phyloP scores from a whole-genome alignment of 1,140 invertebrate species.

The Portunus trituberculatus region DNA sequence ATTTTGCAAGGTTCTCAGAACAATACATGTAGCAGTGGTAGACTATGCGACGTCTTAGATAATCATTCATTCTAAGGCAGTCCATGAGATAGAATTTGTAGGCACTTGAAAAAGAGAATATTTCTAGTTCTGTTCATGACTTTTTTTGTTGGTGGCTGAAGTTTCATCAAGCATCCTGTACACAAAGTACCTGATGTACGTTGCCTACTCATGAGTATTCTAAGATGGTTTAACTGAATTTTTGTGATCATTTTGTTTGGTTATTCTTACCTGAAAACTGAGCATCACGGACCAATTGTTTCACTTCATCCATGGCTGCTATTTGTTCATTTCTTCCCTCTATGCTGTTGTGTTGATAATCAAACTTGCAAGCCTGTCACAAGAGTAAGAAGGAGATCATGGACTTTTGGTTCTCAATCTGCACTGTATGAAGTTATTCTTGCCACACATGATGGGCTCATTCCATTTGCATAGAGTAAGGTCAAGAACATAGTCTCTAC shows the following conservation, averaged over 20 bases:
- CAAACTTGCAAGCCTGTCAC: slow-evolving; percentile 75
- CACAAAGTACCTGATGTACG: neutral
- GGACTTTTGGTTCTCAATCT: neutral
- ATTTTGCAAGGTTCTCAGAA: slow-evolving; percentile 77
- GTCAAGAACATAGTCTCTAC: too few species aligned
- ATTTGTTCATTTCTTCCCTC: slow-evolving; percentile 85
- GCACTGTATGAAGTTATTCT: neutral
- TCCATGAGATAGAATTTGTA: neutral
- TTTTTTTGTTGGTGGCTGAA: too few species aligned
- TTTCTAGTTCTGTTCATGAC: neutral
- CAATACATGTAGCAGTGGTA: neutral
- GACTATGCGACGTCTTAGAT: neutral
- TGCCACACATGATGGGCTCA: too few species aligned
- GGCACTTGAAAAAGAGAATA: neutral
- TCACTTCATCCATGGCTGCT: slow-evolving; percentile 87
- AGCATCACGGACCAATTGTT: slow-evolving; percentile 82
- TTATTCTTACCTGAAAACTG: slow-evolving; percentile 82
- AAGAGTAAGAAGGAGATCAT: neutral
- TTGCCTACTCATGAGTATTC: too few species aligned
- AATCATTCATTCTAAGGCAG: neutral
- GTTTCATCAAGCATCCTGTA: neutral
- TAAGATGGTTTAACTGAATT: too few species aligned
- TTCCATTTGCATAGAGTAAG: too few species aligned
- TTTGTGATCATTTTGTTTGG: too few species aligned
- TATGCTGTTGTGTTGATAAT: slow-evolving; percentile 80